Percentiles rank a stretch among this genome's conserved stretches.
Evolutionary conservation across 2,888 invertebrate genomes (phyloP).

Genomic region (Limnephilus lunatus): DNA sequence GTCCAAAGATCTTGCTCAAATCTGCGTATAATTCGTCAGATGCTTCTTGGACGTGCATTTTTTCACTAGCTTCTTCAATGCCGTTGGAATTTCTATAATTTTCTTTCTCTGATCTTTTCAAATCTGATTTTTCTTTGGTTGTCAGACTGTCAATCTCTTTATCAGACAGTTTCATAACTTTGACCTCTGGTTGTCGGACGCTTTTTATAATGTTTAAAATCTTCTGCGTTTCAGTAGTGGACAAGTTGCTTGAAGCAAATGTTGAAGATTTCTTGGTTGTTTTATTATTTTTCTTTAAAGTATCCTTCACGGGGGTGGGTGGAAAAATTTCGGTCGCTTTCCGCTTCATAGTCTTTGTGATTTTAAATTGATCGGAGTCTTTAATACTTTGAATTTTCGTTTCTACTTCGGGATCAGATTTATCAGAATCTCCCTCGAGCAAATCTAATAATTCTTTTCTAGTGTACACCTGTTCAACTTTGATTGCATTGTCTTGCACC

Average conservation of each 20-base stretch:
- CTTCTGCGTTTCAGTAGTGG: not conserved
- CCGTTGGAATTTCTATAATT: not conserved
- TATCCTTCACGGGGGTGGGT: not conserved
- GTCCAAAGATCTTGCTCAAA: slow-evolving; percentile 4
- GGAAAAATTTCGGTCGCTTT: not conserved
- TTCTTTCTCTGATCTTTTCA: slow-evolving; percentile 17
- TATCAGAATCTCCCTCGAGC: slow-evolving; percentile 52
- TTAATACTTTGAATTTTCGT: slow-evolving; percentile 16
- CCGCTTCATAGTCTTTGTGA: slow-evolving; percentile 1
- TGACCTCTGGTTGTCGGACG: slow-evolving; percentile 29
- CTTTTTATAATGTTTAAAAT: slow-evolving; percentile 31
- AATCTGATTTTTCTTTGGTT: not conserved
- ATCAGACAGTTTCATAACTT: slow-evolving; percentile 11
- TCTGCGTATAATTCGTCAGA: not conserved
- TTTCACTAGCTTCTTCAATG: not conserved
- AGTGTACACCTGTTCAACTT: slow-evolving; percentile 60
- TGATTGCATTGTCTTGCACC: not conserved
- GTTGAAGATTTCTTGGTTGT: not conserved
- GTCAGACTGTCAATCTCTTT: not conserved
- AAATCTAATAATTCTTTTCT: slow-evolving; percentile 59
- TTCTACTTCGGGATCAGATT: slow-evolving; percentile 48
- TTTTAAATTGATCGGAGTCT: not conserved
- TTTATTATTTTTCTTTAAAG: not conserved
- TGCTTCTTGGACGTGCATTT: not conserved
- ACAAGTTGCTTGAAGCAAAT: slow-evolving; percentile 15